These are phyloP conservation scores for Pygoscelis adeliae DNA, from an alignment of 2,113 vertebrate species.

Conservation along the genomic window DNA sequence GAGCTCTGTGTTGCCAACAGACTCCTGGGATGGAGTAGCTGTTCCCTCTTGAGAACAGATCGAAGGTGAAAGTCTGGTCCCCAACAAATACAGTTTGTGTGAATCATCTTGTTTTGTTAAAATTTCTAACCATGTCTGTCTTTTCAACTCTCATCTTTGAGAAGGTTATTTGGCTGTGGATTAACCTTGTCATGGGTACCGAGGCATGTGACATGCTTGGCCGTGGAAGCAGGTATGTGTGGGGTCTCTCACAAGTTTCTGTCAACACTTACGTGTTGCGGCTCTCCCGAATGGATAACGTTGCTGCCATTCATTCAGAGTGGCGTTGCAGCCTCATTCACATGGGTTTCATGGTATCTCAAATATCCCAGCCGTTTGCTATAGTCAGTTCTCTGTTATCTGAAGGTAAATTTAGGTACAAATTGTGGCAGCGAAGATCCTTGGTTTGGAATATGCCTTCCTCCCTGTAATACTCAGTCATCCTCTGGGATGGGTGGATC, in stretches of 20 bases:
- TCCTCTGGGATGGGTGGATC: not conserved
- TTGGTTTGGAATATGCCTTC: not conserved
- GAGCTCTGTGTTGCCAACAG: not conserved
- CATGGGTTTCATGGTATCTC: fast-evolving
- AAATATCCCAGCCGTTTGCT: not conserved
- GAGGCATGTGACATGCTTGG: not conserved
- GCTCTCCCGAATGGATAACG: fast-evolving
- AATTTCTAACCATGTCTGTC: not conserved
- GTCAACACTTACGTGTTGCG: not conserved
- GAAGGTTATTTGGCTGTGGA: not conserved
- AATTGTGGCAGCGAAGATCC: not conserved
- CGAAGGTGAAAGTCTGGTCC: not conserved
- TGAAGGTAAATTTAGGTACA: not conserved
- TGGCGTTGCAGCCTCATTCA: fast-evolving
- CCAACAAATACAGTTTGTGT: not conserved
- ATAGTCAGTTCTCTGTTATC: not conserved
- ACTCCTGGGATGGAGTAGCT: not conserved
- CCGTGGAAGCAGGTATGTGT: not conserved
- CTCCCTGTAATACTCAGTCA: not conserved
- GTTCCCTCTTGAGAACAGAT: not conserved
- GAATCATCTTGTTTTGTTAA: not conserved
- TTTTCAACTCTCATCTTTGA: not conserved
- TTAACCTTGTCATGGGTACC: not conserved
- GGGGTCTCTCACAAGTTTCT: not conserved
- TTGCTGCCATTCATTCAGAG: not conserved